Percentiles rank a stretch among this genome's conserved stretches.
These are phyloP conservation scores for Harpagifer antarcticus DNA, from an alignment of 2,797 vertebrate genomes.

Conservation along the genomic window DNA sequence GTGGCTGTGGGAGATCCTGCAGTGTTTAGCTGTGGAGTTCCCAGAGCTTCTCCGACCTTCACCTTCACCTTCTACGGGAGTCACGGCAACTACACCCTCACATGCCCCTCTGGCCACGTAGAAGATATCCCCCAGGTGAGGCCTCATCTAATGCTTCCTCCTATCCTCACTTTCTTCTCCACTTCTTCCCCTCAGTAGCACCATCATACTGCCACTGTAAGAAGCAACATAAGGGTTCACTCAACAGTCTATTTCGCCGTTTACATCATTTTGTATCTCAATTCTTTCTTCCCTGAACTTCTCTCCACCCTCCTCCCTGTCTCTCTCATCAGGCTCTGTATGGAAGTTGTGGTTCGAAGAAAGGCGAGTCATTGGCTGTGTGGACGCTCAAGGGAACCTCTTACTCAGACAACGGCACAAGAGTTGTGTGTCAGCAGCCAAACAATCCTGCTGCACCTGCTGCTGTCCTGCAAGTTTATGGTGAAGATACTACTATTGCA, in stretches of 20 bases:
- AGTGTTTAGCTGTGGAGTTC: slow-evolving; percentile 68
- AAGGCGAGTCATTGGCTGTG: slow-evolving; percentile 48
- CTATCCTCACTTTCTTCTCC: background rate
- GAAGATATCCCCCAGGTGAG: slow-evolving; percentile 66
- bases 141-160: background rate
- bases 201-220: background rate
- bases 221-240: background rate
- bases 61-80: slow-evolving; percentile 52
- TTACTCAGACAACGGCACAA: slow-evolving; percentile 57
- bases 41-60: slow-evolving; percentile 25
- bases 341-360: slow-evolving; percentile 55
- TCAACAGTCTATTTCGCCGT: background rate
- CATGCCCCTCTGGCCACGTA: slow-evolving; percentile 48
- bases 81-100: slow-evolving; percentile 61
- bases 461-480: slow-evolving; percentile 64
- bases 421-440: slow-evolving; percentile 57
- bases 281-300: background rate
- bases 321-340: slow-evolving; percentile 56
- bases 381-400: slow-evolving; percentile 69
- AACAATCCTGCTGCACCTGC: background rate
- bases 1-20: slow-evolving; percentile 61
- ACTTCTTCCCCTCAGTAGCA: background rate
- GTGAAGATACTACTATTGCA: slow-evolving; percentile 42
- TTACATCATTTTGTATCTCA: background rate
- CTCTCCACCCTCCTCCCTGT: background rate